phyloP scores from a whole-genome alignment of 2,888 invertebrate species.

The Dynastes tityus region DNA sequence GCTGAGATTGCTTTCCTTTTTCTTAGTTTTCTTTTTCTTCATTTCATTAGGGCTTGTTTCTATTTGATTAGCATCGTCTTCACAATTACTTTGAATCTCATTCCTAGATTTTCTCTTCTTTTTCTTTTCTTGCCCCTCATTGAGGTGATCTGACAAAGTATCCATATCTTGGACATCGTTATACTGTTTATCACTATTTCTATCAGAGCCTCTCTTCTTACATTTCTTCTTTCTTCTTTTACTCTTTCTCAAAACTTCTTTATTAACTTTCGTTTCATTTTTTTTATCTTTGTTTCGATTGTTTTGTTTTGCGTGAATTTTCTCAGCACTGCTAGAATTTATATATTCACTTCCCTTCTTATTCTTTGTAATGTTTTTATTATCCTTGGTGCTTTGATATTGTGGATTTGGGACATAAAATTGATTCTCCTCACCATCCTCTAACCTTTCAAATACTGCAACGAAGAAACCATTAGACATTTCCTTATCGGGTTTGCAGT shows the following conservation, averaged over 20 bases:
- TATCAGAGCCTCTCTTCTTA: too few species aligned
- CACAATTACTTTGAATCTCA: too few species aligned
- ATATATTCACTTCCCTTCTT: not conserved
- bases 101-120: too few species aligned
- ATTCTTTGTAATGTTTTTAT: not conserved
- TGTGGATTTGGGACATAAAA: slow-evolving; percentile 23
- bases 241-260: too few species aligned
- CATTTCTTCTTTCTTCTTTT: too few species aligned
- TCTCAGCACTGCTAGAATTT: not conserved
- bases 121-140: too few species aligned
- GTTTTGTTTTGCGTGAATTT: slow-evolving; percentile 41
- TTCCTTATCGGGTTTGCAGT: slow-evolving; percentile 84
- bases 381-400: not conserved
- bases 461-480: slow-evolving; percentile 96
- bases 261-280: slow-evolving; percentile 15
- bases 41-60: not conserved
- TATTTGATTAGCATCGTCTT: too few species aligned
- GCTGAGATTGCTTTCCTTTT: not conserved
- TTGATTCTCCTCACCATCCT: slow-evolving; percentile 66
- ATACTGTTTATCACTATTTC: not conserved
- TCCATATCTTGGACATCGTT: not conserved
- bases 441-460: slow-evolving; percentile 85
- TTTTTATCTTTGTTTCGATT: slow-evolving; percentile 18
- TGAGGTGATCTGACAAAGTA: not conserved
- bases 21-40: not conserved